Evolutionary conservation across 30 jellyfish, hydroid and myxozoan species (phyloP).

Genomic region (Cassiopea xamachana): DNA sequence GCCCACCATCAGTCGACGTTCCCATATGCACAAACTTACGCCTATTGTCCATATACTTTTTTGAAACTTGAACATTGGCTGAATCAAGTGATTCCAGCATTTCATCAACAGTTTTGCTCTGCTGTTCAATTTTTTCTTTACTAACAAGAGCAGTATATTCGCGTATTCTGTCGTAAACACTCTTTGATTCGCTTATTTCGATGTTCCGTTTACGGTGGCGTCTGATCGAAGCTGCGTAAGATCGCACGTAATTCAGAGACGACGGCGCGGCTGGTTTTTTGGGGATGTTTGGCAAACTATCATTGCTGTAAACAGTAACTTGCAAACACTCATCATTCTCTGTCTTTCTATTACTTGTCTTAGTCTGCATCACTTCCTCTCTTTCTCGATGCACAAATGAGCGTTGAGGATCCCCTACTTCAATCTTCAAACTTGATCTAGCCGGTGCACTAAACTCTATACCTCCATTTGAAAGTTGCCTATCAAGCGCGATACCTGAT

Average conservation of each 20-base stretch:
- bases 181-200: constrained; percentile 68
- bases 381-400: neutral
- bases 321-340: neutral
- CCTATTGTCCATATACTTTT: constrained; percentile 50
- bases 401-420: neutral
- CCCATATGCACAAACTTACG: constrained; percentile 69
- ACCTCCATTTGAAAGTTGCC: constrained; percentile 32
- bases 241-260: constrained; percentile 64
- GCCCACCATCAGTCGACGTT: constrained; percentile 20
- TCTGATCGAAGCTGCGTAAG: constrained; percentile 61
- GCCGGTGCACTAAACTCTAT: constrained; percentile 27
- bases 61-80: constrained; percentile 44
- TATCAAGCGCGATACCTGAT: constrained; percentile 29
- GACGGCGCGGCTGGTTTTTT: constrained; percentile 72
- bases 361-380: neutral
- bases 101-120: constrained; percentile 67
- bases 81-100: constrained; percentile 79
- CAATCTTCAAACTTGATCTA: neutral
- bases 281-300: constrained; percentile 13
- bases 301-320: neutral
- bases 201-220: constrained; percentile 63
- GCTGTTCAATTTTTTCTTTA: constrained; percentile 50
- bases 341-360: neutral
- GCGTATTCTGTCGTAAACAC: constrained; percentile 77
- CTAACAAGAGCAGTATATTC: constrained; percentile 78